These are phyloP conservation scores for Arctopsyche grandis DNA, from an alignment of 1,140 invertebrate genomes.

Conservation along the genomic window DNA sequence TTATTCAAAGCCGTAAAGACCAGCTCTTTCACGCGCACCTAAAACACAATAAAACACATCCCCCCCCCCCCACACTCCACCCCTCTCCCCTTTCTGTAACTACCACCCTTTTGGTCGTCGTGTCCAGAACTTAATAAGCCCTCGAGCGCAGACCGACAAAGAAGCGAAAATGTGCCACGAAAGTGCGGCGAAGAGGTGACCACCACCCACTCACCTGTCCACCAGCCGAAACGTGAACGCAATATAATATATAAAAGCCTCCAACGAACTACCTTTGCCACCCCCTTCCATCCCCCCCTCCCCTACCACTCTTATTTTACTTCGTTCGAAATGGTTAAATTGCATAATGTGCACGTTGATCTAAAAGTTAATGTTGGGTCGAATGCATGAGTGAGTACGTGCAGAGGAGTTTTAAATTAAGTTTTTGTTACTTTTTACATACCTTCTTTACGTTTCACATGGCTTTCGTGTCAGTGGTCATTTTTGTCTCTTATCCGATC, in stretches of 20 bases:
- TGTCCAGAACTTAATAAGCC: slow-evolving; percentile 17
- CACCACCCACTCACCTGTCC: slow-evolving; percentile 10
- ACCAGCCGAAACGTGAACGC: background rate
- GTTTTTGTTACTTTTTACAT: no score
- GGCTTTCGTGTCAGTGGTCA: no score
- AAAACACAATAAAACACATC: slow-evolving; percentile 28
- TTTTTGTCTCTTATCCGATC: no score
- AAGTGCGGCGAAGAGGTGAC: slow-evolving; percentile 19
- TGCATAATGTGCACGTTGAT: no score
- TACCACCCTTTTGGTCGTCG: background rate
- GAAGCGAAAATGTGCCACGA: slow-evolving; percentile 7
- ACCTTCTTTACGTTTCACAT: no score
- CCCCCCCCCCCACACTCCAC: background rate
- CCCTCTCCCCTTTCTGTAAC: background rate
- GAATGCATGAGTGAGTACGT: no score
- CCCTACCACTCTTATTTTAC: no score
- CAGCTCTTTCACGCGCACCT: background rate
- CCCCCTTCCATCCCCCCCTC: background rate
- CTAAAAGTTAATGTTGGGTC: no score
- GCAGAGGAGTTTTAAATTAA: no score
- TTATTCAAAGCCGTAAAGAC: slow-evolving; percentile 25
- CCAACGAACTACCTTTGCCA: background rate
- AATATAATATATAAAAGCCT: slow-evolving; percentile 19
- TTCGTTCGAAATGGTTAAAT: no score
- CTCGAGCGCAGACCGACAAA: slow-evolving; percentile 1